These are phyloP conservation scores for Typhlichthys eigenmanni DNA, from an alignment of 2,797 vertebrate species.

Conservation along the genomic window DNA sequence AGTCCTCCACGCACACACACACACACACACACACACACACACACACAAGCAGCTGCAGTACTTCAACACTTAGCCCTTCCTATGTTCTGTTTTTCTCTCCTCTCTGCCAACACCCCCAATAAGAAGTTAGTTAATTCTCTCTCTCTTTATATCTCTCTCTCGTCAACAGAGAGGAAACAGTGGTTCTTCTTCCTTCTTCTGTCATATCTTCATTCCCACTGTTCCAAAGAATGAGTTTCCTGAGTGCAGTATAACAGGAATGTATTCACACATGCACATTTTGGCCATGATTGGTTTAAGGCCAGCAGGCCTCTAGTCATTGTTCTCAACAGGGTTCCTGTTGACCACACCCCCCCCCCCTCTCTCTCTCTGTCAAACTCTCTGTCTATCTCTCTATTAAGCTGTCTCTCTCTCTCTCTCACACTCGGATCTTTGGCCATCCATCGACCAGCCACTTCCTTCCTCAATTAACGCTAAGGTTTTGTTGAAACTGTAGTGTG, in stretches of 20 bases:
- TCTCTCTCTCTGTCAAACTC: not conserved
- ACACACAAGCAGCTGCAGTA: conserved; percentile 35
- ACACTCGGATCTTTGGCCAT: not conserved
- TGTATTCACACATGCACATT: conserved; percentile 7
- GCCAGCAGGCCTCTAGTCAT: conserved; percentile 15
- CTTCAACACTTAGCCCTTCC: conserved; percentile 25
- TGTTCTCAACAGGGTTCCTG: conserved; percentile 50
- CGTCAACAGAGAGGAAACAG: conserved; percentile 22
- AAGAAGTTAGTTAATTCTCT: conserved; percentile 1
- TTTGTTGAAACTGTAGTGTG: no score
- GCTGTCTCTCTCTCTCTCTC: conserved; percentile 6
- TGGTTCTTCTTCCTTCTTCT: conserved; percentile 1
- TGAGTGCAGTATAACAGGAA: conserved; percentile 10
- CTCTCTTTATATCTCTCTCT: not conserved
- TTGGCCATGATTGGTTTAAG: conserved; percentile 16
- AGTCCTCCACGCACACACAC: conserved; percentile 43
- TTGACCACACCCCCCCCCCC: conserved; percentile 25
- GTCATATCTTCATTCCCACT: not conserved
- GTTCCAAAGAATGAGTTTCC: conserved; percentile 10
- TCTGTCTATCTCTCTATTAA: not conserved
- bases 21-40: conserved; percentile 15
- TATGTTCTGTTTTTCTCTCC: conserved; percentile 32
- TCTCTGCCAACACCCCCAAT: conserved; percentile 28
- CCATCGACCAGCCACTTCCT: not conserved
- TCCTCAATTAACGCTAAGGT: not conserved